phyloP scores from a whole-genome alignment of 2,797 vertebrate species.

The Lagorchestes hirsutus region DNA sequence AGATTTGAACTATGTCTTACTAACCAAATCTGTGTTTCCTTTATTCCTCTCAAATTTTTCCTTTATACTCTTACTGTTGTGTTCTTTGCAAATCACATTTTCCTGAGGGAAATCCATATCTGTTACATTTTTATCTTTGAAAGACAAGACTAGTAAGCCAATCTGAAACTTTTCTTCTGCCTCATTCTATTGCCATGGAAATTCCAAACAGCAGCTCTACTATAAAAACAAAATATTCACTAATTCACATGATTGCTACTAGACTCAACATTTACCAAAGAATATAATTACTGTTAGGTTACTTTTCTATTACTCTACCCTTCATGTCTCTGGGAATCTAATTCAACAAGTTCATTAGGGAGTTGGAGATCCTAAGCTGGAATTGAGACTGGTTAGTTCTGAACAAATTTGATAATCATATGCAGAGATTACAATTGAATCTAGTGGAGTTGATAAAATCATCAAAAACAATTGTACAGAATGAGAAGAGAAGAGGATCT shows the following conservation, averaged over 20 bases:
- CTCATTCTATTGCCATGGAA: neutral
- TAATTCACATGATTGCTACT: neutral
- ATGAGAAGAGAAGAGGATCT: no score
- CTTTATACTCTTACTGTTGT: neutral
- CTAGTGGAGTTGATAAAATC: no score
- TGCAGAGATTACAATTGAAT: no score
- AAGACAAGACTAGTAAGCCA: neutral
- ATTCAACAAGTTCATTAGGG: no score
- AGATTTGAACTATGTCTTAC: neutral
- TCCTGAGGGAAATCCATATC: neutral
- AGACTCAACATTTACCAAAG: neutral
- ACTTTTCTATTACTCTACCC: neutral
- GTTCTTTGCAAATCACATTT: neutral
- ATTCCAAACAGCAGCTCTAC: neutral
- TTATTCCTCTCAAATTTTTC: neutral
- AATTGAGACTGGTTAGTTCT: neutral
- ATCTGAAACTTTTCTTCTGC: neutral
- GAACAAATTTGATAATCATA: neutral
- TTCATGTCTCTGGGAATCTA: neutral
- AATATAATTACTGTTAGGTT: neutral
- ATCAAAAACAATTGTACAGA: no score
- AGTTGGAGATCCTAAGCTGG: neutral
- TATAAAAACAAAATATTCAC: neutral
- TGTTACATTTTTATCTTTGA: neutral
- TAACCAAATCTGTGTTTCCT: neutral